Evolutionary conservation across 2,797 vertebrate genomes (phyloP), one percentile per base, ranked within the genome.

Genomic region (Pangasius macronema): DNA sequence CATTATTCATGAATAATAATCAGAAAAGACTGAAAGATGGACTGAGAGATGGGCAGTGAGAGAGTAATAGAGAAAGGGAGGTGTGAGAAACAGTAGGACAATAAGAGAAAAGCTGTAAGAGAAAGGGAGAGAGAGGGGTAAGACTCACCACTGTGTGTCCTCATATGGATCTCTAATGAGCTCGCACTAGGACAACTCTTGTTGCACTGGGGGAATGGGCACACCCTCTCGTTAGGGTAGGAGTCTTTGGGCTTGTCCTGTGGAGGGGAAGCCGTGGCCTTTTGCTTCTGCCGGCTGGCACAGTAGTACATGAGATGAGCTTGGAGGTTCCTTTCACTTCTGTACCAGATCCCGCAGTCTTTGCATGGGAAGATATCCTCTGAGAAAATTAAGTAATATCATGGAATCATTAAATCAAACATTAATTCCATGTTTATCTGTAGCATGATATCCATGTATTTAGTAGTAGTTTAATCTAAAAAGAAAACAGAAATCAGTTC

Each of bases 121-220:
- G 27, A 30, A 2, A 18, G 1, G 24, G 51, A 61, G 10, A 57
- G 55, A n/a, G 24, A n/a, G 14, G 46, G 22, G 33, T 8, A 51
- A 24, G 55, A 87, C 96, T 96, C 91, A 99, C 98, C 98, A 0
- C 98, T 99, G 90, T 99, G 98, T 68, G 98, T 99, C 80, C 98
- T 96, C 97, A 99, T 98, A 95, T 99, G 98, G 89, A 99, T 99
- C 94, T 99, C 98, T 93, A 99, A 93, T 7, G 98, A 99, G 94
- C 98, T 99, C 93, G 98, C 97, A 0, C 98, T 99, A 89, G 98
- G 98, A 89, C 98, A 99, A 95, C 98, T 99, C 93, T 99, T 99
- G 94, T 97, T 97, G 95, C 98, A 99, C 91, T 99, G 98, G 0
- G 98, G 97, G 86, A 99, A 99, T 88, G 98, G 98, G 88, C 98